Conservation (phyloP, 2,888 invertebrate species). For the Dromius quadrimaculatus region DNA sequence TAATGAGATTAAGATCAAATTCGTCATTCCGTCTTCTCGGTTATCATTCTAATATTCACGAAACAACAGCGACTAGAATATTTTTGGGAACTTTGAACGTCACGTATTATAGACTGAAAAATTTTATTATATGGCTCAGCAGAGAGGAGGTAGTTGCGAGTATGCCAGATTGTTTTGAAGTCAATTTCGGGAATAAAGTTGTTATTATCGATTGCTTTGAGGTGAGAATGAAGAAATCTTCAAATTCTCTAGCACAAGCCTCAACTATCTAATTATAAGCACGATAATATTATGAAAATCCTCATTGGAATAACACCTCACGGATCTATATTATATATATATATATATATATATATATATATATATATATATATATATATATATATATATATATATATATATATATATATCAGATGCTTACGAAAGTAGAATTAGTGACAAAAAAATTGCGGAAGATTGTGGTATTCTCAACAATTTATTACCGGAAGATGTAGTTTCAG, state of each 20-base stretch:
- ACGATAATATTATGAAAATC: constrained; percentile 3
- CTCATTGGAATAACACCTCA: constrained; percentile 13
- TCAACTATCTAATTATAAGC: constrained; percentile 2
- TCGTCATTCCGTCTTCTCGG: constrained; percentile 1
- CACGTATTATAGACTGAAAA: not conserved
- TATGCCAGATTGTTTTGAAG: not conserved
- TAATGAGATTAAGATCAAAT: constrained; percentile 1
- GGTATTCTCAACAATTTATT: constrained; percentile 5
- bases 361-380: too few species aligned
- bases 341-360: too few species aligned
- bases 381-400: too few species aligned
- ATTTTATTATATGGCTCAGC: not conserved
- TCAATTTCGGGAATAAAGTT: not conserved
- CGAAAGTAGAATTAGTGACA: constrained; percentile 8
- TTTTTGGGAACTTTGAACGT: constrained; percentile 2
- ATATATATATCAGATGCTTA: constrained; percentile 1
- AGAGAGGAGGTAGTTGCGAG: not conserved
- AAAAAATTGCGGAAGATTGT: constrained; percentile 9
- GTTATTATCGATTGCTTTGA: constrained; percentile 10
- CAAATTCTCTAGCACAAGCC: not conserved
- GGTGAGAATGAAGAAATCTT: constrained; percentile 1
- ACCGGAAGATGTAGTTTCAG: constrained; percentile 1
- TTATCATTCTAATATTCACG: constrained; percentile 2
- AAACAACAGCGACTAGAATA: not conserved
- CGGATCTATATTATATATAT: not conserved